Conservation (phyloP, 2,113 vertebrate species). For the Strigops habroptila region DNA sequence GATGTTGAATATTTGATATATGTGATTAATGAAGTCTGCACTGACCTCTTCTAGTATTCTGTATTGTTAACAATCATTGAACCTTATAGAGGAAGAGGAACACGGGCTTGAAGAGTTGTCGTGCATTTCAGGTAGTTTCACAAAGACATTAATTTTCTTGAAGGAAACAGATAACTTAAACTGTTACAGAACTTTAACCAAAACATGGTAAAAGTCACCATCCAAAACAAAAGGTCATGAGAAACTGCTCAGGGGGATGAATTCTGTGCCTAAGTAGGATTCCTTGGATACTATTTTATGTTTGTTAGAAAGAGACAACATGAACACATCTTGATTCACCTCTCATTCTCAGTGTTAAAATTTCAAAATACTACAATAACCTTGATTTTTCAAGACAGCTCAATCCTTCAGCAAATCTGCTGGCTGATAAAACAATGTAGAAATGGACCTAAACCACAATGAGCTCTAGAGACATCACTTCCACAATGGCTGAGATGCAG, state of each 20-base stretch:
- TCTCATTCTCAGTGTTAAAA: neutral
- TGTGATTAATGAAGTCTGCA: neutral
- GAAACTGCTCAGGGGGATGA: neutral
- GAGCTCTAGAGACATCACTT: neutral
- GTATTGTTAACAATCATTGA: neutral
- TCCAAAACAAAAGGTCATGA: neutral
- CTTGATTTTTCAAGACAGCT: neutral
- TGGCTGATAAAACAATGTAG: neutral
- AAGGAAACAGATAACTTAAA: neutral
- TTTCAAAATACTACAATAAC: neutral
- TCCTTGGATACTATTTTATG: neutral
- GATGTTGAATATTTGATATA: constrained; percentile 15
- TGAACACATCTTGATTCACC: neutral
- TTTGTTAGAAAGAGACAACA: neutral
- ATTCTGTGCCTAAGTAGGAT: neutral
- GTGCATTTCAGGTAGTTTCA: neutral
- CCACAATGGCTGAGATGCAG: neutral
- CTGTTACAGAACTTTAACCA: neutral
- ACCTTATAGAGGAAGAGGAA: neutral
- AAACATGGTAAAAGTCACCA: neutral
- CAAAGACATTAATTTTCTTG: neutral
- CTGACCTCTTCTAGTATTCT: neutral
- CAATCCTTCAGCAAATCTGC: neutral
- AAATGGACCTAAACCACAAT: neutral
- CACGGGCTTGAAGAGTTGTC: neutral